These are phyloP conservation scores for Drosophila nr. perissopoda DNA, from an alignment of 2,888 invertebrate genomes.

Conservation along the genomic window DNA sequence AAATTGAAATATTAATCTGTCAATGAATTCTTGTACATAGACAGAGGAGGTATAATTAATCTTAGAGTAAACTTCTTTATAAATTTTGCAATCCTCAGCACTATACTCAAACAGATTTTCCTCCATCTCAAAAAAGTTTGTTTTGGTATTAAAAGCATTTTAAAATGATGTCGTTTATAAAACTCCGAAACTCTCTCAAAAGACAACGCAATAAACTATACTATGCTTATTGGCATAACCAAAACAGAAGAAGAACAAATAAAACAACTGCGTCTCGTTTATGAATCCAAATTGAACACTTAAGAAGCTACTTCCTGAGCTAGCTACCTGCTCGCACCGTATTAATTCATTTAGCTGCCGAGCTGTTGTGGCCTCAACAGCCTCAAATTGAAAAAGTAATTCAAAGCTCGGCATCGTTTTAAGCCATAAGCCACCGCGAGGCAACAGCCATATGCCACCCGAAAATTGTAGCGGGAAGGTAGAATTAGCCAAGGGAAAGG, in stretches of 20 bases:
- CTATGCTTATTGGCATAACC: constrained; percentile 2
- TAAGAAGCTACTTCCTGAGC: constrained; percentile 21
- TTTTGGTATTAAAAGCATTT: background rate
- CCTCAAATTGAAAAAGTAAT: constrained; percentile 77
- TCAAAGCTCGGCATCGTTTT: constrained; percentile 58
- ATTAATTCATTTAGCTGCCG: constrained; percentile 75
- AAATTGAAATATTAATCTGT: background rate
- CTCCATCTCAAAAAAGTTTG: background rate
- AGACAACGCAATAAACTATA: constrained; percentile 4
- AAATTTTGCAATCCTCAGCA: background rate
- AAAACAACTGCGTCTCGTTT: constrained; percentile 31
- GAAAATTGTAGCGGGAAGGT: background rate
- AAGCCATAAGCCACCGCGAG: constrained; percentile 52
- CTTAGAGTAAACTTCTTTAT: background rate
- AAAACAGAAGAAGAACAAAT: background rate
- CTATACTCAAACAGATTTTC: background rate
- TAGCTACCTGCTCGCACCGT: constrained; percentile 48
- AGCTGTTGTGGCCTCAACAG: constrained; percentile 51
- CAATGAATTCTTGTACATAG: background rate
- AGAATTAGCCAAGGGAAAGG: background rate
- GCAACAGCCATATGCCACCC: constrained; percentile 32
- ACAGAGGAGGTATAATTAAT: background rate
- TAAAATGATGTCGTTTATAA: background rate
- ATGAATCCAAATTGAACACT: constrained; percentile 68
- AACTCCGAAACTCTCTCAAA: background rate